Conservation (phyloP, 2,113 vertebrate species). For the Strix aluco region DNA sequence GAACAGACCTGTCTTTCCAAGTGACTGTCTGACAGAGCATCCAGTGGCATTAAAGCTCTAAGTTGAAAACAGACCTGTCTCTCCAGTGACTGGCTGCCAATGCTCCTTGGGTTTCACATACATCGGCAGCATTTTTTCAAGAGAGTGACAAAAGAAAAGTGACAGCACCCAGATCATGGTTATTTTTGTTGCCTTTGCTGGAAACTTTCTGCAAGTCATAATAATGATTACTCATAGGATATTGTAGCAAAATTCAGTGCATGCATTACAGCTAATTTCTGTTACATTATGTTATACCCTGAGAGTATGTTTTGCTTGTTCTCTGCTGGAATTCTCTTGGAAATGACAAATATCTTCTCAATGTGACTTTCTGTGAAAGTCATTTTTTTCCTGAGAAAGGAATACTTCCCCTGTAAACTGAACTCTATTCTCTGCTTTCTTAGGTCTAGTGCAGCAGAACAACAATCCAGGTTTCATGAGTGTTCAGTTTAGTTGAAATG, state of each 20-base stretch:
- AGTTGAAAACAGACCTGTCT: background rate
- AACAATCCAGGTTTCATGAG: background rate
- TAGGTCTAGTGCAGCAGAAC: background rate
- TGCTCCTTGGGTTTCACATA: background rate
- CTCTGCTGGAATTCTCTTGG: constrained; percentile 31
- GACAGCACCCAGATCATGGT: background rate
- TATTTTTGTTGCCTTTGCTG: background rate
- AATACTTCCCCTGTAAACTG: background rate
- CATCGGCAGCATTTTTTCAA: background rate
- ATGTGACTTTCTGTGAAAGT: constrained; percentile 15
- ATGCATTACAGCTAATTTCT: constrained; percentile 35
- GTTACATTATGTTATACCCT: background rate
- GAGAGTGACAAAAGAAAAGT: background rate
- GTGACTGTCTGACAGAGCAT: background rate
- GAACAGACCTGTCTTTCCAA: background rate
- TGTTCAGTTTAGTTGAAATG: background rate
- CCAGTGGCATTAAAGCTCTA: background rate
- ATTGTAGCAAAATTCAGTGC: background rate
- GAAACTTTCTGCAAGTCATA: background rate
- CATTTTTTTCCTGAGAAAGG: background rate
- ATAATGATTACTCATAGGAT: background rate
- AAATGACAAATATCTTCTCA: constrained; percentile 20
- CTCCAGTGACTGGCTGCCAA: background rate
- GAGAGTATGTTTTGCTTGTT: constrained; percentile 9
- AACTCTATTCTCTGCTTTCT: background rate